These are phyloP conservation scores for Threskiornis aethiopicus DNA, from an alignment of 2,797 vertebrate species.

Conservation along the genomic window DNA sequence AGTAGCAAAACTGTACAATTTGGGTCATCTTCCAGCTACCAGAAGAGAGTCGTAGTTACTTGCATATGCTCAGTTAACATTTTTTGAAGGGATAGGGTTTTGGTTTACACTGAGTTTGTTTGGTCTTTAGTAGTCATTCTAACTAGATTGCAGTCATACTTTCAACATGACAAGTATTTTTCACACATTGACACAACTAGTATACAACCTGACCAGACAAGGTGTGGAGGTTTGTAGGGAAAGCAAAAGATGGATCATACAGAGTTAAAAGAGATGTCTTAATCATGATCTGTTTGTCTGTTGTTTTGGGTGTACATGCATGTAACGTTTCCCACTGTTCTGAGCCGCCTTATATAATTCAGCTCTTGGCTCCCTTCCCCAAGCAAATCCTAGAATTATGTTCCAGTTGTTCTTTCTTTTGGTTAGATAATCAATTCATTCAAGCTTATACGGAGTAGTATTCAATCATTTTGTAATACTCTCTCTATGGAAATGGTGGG, in stretches of 20 bases:
- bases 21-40: background rate
- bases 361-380: background rate
- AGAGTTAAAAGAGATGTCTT: background rate
- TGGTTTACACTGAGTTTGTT: background rate
- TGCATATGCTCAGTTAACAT: background rate
- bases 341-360: background rate
- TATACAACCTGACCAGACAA: background rate
- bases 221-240: background rate
- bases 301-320: background rate
- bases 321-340: background rate
- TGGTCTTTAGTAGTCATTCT: background rate
- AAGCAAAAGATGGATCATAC: background rate
- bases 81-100: background rate
- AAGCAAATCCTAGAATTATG: background rate
- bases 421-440: background rate
- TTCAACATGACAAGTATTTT: background rate
- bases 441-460: background rate
- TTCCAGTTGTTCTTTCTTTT: background rate
- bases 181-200: background rate
- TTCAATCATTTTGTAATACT: background rate
- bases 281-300: background rate
- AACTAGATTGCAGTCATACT: background rate
- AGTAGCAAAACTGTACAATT: background rate
- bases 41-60: background rate
- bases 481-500: background rate